Conservation (phyloP, 2,888 invertebrate species). For the Cotesia congregata region DNA sequence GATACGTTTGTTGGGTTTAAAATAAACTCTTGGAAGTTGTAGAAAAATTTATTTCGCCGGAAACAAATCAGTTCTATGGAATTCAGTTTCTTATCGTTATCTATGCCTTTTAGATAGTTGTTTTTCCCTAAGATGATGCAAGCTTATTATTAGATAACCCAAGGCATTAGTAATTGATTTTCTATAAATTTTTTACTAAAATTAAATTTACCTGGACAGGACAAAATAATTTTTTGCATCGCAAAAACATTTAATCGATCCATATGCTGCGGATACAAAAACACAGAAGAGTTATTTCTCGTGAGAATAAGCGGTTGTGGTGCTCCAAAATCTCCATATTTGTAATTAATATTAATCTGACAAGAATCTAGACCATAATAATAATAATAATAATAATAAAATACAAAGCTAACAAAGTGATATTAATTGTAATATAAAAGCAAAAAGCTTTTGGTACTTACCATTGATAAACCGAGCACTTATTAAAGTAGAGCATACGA, state of each 20-base stretch:
- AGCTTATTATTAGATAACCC: no score
- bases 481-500: background rate
- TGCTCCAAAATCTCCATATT: conserved; percentile 72
- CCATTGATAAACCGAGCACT: background rate
- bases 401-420: background rate
- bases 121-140: background rate
- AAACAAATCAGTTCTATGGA: conserved; percentile 49
- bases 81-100: conserved; percentile 17
- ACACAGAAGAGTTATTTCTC: conserved; percentile 38
- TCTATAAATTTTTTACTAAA: background rate
- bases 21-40: conserved; percentile 44
- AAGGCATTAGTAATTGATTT: background rate
- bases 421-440: background rate
- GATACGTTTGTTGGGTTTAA: conserved; percentile 54
- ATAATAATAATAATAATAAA: background rate
- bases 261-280: conserved; percentile 54
- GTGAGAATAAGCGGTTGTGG: conserved; percentile 76
- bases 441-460: background rate
- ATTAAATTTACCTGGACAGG: conserved; percentile 55
- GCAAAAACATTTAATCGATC: conserved; percentile 49
- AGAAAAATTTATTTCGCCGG: conserved; percentile 49
- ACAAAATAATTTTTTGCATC: conserved; percentile 53
- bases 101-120: conserved; percentile 52
- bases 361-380: conserved; percentile 59
- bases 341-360: conserved; percentile 63